These are phyloP conservation scores for Tetragonula carbonaria DNA, from an alignment of 2,888 invertebrate genomes.

Conservation along the genomic window DNA sequence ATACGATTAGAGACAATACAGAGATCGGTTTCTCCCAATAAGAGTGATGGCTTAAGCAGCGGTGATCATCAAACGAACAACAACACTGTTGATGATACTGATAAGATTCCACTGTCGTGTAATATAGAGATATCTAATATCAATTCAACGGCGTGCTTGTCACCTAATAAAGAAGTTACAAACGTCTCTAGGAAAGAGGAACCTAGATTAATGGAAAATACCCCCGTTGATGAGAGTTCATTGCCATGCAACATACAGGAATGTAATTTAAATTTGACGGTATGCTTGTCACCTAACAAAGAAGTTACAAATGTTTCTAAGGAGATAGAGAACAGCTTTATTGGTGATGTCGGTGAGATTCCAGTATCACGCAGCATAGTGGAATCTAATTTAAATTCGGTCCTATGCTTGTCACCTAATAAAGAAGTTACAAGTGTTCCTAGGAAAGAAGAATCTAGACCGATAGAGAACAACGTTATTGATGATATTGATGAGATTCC, in stretches of 20 bases:
- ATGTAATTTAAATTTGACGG: conserved; percentile 33
- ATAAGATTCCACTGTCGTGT: conserved; percentile 17
- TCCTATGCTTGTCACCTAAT: too few species aligned
- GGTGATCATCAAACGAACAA: not conserved
- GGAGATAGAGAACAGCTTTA: not conserved
- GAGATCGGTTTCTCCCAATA: not conserved
- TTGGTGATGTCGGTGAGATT: too few species aligned
- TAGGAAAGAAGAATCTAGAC: not conserved
- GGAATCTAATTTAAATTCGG: too few species aligned
- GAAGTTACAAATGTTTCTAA: not conserved
- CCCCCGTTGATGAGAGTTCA: conserved; percentile 8
- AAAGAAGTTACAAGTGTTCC: not conserved
- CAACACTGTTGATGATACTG: not conserved
- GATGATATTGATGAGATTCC: too few species aligned
- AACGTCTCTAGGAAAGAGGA: not conserved
- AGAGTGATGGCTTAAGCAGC: conserved; percentile 7
- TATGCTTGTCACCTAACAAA: conserved; percentile 9
- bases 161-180: not conserved
- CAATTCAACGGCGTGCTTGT: conserved; percentile 32
- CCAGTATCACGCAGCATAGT: too few species aligned
- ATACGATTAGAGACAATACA: conserved; percentile 10
- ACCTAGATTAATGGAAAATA: not conserved
- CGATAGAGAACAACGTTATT: too few species aligned
- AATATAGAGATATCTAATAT: conserved; percentile 15
- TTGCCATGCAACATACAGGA: not conserved